These are phyloP conservation scores for Poecilia velifera DNA, from an alignment of 2,797 vertebrate species.

Conservation along the genomic window DNA sequence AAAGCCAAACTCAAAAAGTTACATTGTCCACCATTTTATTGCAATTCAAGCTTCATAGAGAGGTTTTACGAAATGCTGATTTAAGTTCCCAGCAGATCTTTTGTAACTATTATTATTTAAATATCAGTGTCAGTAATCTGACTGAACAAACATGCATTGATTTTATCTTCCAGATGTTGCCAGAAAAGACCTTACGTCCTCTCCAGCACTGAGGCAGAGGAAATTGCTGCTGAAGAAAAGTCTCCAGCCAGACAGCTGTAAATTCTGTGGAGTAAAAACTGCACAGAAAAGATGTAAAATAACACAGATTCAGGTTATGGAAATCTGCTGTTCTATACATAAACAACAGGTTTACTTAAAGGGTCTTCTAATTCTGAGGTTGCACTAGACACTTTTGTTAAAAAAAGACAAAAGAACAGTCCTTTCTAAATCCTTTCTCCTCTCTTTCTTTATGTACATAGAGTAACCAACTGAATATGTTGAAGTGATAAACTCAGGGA, in stretches of 20 bases:
- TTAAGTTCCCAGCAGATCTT: not conserved
- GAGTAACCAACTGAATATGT: not conserved
- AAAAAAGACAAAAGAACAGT: not conserved
- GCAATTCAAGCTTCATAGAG: not conserved
- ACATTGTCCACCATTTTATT: not conserved
- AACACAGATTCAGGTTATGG: not conserved
- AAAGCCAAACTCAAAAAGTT: not conserved
- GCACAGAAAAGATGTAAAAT: not conserved
- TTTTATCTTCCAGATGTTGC: conserved; percentile 55
- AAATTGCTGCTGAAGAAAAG: conserved; percentile 14
- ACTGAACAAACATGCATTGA: not conserved
- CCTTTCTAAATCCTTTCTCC: not conserved
- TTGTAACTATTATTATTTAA: not conserved
- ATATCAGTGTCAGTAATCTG: not conserved
- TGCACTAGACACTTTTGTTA: not conserved
- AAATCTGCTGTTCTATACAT: not conserved
- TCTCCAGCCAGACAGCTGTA: not conserved
- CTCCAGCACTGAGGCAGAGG: conserved; percentile 27
- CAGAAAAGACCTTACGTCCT: conserved; percentile 36
- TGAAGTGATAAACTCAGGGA: not conserved
- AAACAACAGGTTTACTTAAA: not conserved
- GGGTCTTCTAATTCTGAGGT: not conserved
- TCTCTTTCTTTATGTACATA: not conserved
- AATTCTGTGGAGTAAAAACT: not conserved
- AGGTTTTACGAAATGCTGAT: not conserved